Conservation (phyloP, 2,797 vertebrate genomes). For the Corythornis leucogaster region DNA sequence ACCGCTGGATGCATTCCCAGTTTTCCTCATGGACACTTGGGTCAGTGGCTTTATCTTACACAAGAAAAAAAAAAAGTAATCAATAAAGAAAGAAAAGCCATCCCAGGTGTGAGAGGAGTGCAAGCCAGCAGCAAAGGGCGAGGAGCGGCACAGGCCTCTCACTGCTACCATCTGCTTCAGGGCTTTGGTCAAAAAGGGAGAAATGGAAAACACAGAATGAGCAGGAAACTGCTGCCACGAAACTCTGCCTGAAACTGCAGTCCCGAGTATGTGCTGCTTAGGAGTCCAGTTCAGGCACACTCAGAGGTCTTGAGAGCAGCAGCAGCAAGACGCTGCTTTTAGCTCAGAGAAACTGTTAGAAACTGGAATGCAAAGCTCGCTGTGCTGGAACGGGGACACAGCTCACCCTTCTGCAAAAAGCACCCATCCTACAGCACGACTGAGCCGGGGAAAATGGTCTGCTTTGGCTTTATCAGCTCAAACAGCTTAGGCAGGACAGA, state of each 20-base stretch:
- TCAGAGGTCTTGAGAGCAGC: background rate
- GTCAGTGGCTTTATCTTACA: slow-evolving; percentile 87
- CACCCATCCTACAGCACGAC: background rate
- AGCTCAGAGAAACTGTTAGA: background rate
- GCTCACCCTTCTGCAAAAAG: background rate
- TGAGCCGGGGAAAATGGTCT: rapidly evolving
- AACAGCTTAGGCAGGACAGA: background rate
- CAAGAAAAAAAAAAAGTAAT: background rate
- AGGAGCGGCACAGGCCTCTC: background rate
- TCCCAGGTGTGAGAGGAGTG: background rate
- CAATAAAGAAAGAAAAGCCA: background rate
- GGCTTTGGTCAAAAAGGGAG: background rate
- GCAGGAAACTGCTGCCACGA: background rate
- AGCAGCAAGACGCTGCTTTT: background rate
- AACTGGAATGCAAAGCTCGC: background rate
- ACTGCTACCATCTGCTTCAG: background rate
- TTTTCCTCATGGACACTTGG: slow-evolving; percentile 80
- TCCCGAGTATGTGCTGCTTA: background rate
- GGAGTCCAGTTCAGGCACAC: background rate
- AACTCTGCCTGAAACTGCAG: background rate
- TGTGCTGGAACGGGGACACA: background rate
- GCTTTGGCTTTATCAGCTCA: background rate
- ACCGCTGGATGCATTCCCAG: slow-evolving; percentile 88
- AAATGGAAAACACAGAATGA: background rate
- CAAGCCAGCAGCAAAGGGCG: background rate